Evolutionary conservation across 2,797 vertebrate species (phyloP).

Genomic region (Carcharodon carcharias): DNA sequence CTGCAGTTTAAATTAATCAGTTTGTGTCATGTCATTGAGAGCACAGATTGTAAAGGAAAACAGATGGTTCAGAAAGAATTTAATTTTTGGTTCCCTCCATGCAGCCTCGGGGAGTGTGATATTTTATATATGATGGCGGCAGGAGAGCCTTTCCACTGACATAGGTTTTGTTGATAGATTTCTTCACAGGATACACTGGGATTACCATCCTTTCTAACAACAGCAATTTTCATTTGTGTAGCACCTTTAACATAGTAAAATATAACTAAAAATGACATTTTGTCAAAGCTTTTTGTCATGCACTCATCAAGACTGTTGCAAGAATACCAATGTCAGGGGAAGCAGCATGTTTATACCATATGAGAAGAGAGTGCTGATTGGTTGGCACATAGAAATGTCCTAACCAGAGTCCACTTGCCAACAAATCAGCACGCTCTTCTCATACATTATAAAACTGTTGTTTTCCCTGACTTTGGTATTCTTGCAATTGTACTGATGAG

Average conservation of each 20-base stretch:
- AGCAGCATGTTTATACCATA: too few species aligned
- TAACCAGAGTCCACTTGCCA: too few species aligned
- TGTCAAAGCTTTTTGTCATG: too few species aligned
- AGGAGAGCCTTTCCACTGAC: not conserved
- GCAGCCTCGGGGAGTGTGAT: constrained; percentile 1
- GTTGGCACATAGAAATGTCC: too few species aligned
- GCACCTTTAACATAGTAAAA: not conserved
- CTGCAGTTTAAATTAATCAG: not conserved
- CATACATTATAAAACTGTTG: too few species aligned
- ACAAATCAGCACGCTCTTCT: too few species aligned
- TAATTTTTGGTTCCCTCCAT: constrained; percentile 31
- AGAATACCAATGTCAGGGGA: too few species aligned
- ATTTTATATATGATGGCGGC: not conserved
- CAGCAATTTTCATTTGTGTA: not conserved
- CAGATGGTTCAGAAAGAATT: constrained; percentile 1
- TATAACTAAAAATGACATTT: too few species aligned
- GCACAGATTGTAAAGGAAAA: not conserved
- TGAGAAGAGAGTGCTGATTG: too few species aligned
- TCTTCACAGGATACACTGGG: not conserved
- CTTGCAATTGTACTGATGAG: too few species aligned
- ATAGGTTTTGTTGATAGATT: not conserved
- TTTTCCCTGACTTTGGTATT: too few species aligned
- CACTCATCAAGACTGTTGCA: too few species aligned
- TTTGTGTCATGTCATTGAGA: constrained; percentile 9
- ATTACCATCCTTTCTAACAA: not conserved